phyloP scores from a whole-genome alignment of 2,888 invertebrate genomes.

The Choristoneura rosaceana region DNA sequence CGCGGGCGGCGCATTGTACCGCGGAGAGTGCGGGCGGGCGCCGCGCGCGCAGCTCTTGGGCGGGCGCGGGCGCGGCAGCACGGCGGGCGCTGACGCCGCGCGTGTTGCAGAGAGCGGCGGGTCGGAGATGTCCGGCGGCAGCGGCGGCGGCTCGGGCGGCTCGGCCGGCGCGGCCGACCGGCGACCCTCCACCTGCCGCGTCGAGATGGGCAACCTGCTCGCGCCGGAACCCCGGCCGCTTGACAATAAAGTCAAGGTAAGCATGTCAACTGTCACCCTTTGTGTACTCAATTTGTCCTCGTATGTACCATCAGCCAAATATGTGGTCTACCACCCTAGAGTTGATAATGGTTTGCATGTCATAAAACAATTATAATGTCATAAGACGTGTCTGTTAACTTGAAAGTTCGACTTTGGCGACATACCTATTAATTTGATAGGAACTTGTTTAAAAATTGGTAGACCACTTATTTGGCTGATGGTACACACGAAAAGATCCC shows the following conservation, averaged over 20 bases:
- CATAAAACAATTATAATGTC: too few species aligned
- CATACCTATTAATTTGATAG: too few species aligned
- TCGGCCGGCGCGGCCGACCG: conserved; percentile 76
- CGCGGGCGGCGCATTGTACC: conserved; percentile 57
- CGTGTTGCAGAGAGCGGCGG: conserved; percentile 58
- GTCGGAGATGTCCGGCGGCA: conserved; percentile 49
- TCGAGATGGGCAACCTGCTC: conserved; percentile 87
- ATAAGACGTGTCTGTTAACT: too few species aligned
- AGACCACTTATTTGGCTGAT: too few species aligned
- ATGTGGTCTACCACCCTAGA: too few species aligned
- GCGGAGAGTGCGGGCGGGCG: conserved; percentile 50
- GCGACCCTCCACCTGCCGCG: conserved; percentile 81
- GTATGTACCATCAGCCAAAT: too few species aligned
- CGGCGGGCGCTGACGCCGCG: conserved; percentile 30
- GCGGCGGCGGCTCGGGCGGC: conserved; percentile 60
- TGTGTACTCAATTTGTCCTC: not conserved
- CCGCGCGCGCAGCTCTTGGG: conserved; percentile 28
- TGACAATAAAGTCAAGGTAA: conserved; percentile 92
- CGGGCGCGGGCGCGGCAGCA: conserved; percentile 28
- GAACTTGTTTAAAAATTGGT: too few species aligned
- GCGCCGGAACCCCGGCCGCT: conserved; percentile 88
- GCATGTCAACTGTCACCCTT: conserved; percentile 44
- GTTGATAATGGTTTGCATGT: too few species aligned
- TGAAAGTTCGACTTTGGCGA: too few species aligned
- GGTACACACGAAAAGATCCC: not conserved